Conservation (phyloP, 64 coral and sea anemone genomes). For the Orbicella faveolata region DNA sequence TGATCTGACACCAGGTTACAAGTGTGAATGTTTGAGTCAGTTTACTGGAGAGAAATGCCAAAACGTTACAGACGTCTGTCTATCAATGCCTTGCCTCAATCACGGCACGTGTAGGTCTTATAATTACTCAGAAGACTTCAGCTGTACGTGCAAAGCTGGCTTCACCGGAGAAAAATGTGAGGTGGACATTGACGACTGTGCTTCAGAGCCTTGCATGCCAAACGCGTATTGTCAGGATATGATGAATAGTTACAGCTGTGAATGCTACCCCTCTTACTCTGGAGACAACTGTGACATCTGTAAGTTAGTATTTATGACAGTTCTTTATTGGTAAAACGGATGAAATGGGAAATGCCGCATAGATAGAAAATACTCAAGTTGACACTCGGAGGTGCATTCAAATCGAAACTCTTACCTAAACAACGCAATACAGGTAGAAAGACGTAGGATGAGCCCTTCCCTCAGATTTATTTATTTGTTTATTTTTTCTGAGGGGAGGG, state of each 20-base stretch:
- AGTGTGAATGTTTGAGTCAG: not conserved
- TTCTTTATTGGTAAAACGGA: too few species aligned
- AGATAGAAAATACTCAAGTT: too few species aligned
- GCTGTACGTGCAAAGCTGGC: constrained; percentile 34
- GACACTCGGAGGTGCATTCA: too few species aligned
- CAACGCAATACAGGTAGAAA: too few species aligned
- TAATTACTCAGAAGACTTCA: constrained; percentile 24
- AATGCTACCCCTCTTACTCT: constrained; percentile 55
- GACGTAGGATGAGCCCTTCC: too few species aligned
- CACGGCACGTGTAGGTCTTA: constrained; percentile 26
- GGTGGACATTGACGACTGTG: constrained; percentile 62
- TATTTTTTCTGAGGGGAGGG: too few species aligned
- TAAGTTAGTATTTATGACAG: not conserved
- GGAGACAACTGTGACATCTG: constrained; percentile 65
- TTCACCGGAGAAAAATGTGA: constrained; percentile 40
- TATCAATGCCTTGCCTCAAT: constrained; percentile 10
- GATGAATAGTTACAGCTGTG: constrained; percentile 41
- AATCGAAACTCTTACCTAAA: too few species aligned
- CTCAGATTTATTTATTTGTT: too few species aligned
- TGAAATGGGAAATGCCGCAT: too few species aligned
- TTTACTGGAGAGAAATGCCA: constrained; percentile 31
- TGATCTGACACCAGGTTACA: constrained; percentile 5
- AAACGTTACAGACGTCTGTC: constrained; percentile 4
- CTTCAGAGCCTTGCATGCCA: constrained; percentile 30
- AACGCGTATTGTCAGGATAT: constrained; percentile 46